A percentile compares a stretch with the other conserved stretches of the same genome.
Evolutionary conservation across 2,888 invertebrate genomes (phyloP).

Genomic region (Amblyjoppa fuscipennis): DNA sequence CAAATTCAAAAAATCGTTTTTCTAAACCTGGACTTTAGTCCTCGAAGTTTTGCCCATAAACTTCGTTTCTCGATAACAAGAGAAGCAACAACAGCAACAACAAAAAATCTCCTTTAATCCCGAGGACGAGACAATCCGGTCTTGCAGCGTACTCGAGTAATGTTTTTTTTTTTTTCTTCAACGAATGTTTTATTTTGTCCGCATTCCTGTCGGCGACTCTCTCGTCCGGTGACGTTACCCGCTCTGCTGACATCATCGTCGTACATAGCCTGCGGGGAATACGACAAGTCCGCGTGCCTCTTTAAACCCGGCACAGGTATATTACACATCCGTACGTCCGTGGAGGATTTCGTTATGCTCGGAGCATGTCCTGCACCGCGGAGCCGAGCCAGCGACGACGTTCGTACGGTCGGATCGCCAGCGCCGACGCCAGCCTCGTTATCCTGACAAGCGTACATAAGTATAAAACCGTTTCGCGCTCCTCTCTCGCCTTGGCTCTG

Average conservation of each 20-base stretch:
- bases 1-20: too few species aligned
- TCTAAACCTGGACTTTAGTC: too few species aligned
- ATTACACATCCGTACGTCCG: conserved; percentile 28
- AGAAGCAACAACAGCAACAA: background rate
- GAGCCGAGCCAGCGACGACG: conserved; percentile 21
- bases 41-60: background rate
- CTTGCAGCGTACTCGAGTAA: conserved; percentile 39
- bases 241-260: conserved; percentile 66
- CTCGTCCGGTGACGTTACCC: conserved; percentile 51
- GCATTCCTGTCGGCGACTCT: conserved; percentile 59
- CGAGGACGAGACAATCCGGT: conserved; percentile 37
- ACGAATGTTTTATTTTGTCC: conserved; percentile 55
- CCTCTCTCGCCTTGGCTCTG: background rate
- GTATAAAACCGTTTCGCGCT: conserved; percentile 56
- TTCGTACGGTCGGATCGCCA: background rate
- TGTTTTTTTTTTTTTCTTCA: background rate
- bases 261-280: conserved; percentile 40
- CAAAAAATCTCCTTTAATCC: background rate
- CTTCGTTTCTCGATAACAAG: background rate
- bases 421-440: conserved; percentile 65
- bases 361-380: conserved; percentile 60
- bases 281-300: conserved; percentile 13
- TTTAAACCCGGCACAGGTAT: conserved; percentile 19
- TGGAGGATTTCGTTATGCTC: conserved; percentile 56
- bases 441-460: conserved; percentile 70